Conservation (phyloP, 2,888 invertebrate species). For the Fragum fragum region DNA sequence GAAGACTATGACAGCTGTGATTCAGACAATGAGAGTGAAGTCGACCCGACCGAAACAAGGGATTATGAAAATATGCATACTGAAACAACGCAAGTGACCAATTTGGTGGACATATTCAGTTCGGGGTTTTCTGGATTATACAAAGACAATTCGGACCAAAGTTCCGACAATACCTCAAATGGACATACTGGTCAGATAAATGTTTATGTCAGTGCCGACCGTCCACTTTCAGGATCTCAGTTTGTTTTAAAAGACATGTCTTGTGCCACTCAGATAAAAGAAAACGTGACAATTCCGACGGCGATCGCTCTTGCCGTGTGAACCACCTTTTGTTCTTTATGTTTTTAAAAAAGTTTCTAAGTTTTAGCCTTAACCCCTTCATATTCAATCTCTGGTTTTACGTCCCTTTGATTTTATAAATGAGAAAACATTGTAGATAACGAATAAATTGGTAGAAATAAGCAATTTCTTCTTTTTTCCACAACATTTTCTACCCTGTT, state of each 20-base stretch:
- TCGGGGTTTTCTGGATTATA: constrained; percentile 80
- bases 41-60: constrained; percentile 29
- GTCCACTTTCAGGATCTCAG: constrained; percentile 59
- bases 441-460: too few relatives aligned
- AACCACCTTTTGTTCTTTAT: too few relatives aligned
- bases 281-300: constrained; percentile 71
- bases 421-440: too few relatives aligned
- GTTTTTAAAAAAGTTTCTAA: too few relatives aligned
- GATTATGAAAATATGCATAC: constrained; percentile 75
- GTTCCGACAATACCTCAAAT: constrained; percentile 9
- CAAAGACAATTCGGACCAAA: constrained; percentile 41
- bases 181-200: constrained; percentile 47
- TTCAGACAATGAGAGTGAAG: constrained; percentile 53
- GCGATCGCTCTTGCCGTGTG: constrained; percentile 79
- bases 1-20: constrained; percentile 55
- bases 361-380: too few relatives aligned
- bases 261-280: constrained; percentile 70
- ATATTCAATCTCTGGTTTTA: too few relatives aligned
- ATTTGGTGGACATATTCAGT: constrained; percentile 83
- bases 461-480: too few relatives aligned
- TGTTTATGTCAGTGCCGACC: constrained; percentile 63
- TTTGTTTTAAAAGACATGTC: constrained; percentile 64
- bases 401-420: too few relatives aligned
- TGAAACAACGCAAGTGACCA: constrained; percentile 80
- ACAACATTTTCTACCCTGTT: too few relatives aligned